phyloP scores from a whole-genome alignment of 2,797 vertebrate genomes.

The Rhabdomys pumilio region DNA sequence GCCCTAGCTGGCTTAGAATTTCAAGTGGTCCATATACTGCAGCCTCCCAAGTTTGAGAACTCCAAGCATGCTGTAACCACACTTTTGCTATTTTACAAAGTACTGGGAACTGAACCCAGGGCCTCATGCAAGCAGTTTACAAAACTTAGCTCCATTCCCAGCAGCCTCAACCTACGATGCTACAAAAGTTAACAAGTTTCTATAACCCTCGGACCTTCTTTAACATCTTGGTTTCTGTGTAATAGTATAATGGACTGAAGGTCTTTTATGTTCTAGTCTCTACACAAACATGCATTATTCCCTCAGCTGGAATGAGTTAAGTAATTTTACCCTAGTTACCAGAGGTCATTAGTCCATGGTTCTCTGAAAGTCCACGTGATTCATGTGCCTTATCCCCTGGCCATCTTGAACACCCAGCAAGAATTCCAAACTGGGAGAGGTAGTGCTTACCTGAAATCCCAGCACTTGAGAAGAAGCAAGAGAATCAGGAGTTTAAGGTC shows the following conservation, averaged over 20 bases:
- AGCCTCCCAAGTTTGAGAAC: not conserved
- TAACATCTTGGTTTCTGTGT: slow-evolving; percentile 13
- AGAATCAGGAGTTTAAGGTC: not conserved
- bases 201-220: not conserved
- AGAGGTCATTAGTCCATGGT: not conserved
- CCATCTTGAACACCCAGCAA: slow-evolving; percentile 16
- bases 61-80: not conserved
- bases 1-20: not conserved
- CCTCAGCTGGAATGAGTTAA: slow-evolving; percentile 49
- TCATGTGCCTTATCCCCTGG: not conserved
- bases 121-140: not conserved
- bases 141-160: not conserved
- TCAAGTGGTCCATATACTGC: not conserved
- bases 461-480: not conserved
- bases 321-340: slow-evolving; percentile 33
- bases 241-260: not conserved
- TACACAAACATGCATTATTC: slow-evolving; percentile 37
- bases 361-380: not conserved
- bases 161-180: not conserved
- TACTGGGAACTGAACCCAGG: not conserved
- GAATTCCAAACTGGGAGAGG: not conserved
- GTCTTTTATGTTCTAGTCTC: not conserved
- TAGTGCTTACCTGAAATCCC: not conserved
- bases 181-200: slow-evolving; percentile 49
- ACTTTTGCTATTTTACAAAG: not conserved